phyloP scores from a whole-genome alignment of 2,113 vertebrate species.

The Phocoena sinus region DNA sequence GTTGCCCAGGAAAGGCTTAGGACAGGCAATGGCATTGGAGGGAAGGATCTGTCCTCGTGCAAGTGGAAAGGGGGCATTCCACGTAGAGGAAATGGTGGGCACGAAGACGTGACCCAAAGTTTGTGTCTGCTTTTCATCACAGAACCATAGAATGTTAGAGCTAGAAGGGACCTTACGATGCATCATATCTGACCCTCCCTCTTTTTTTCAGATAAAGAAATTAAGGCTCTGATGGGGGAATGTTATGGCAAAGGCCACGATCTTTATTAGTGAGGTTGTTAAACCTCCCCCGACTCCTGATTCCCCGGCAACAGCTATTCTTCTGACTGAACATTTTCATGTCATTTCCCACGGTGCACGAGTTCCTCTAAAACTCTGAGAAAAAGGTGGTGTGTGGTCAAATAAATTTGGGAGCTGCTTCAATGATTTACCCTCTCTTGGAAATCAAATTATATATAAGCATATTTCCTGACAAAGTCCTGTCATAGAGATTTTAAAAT shows the following conservation, averaged over 20 bases:
- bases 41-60: background rate
- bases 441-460: background rate
- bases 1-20: background rate
- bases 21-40: background rate
- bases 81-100: background rate
- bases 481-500: background rate
- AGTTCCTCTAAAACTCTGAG: background rate
- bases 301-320: background rate
- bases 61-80: background rate
- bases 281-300: background rate
- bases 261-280: background rate
- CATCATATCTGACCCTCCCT: fast-evolving
- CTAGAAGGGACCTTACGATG: background rate
- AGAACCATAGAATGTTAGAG: background rate
- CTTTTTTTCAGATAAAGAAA: background rate
- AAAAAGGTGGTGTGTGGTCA: background rate
- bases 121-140: background rate
- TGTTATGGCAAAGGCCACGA: background rate
- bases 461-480: background rate
- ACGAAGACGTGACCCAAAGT: background rate
- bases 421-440: background rate
- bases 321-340: background rate
- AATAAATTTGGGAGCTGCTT: background rate
- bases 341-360: background rate
- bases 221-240: background rate